These are phyloP conservation scores for Corythoichthys intestinalis DNA, from an alignment of 2,113 vertebrate species.

Conservation along the genomic window DNA sequence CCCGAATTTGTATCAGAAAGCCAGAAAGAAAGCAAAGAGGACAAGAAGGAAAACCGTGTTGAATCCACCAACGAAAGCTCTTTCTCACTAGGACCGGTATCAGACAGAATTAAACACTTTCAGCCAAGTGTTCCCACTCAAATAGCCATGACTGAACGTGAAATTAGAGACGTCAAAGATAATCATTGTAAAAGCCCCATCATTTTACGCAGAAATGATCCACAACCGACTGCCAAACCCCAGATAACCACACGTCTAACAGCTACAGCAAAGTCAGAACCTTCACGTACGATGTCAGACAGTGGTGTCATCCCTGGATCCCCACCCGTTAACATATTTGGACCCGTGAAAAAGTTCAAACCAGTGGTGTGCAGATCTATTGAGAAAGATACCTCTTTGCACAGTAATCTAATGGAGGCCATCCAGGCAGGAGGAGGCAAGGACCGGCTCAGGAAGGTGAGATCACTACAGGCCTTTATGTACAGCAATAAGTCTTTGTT, in stretches of 20 bases:
- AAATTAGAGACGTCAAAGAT: slow-evolving; percentile 20
- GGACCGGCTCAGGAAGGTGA: slow-evolving; percentile 87
- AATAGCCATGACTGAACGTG: slow-evolving; percentile 16
- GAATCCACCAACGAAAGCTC: slow-evolving; percentile 31
- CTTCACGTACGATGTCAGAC: slow-evolving; percentile 24
- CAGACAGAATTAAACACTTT: slow-evolving; percentile 26
- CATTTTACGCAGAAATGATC: slow-evolving; percentile 14
- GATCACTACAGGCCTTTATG: neutral
- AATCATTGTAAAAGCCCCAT: slow-evolving; percentile 22
- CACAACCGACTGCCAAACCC: slow-evolving; percentile 32
- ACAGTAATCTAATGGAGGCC: slow-evolving; percentile 88
- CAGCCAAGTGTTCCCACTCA: slow-evolving; percentile 24
- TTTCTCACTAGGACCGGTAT: slow-evolving; percentile 28
- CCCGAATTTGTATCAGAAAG: slow-evolving; percentile 39
- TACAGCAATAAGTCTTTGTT: neutral
- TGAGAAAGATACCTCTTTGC: slow-evolving; percentile 81
- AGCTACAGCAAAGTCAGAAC: slow-evolving; percentile 37
- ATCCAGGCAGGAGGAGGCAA: slow-evolving; percentile 83
- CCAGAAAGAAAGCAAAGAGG: slow-evolving; percentile 19
- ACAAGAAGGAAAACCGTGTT: slow-evolving; percentile 12
- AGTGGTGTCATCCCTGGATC: slow-evolving; percentile 21
- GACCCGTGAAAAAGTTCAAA: slow-evolving; percentile 86
- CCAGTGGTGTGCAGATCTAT: slow-evolving; percentile 78
- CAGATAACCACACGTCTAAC: slow-evolving; percentile 5
- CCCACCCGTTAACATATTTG: slow-evolving; percentile 74